Evolutionary conservation across 2,888 invertebrate species (phyloP).

Genomic region (Xestia xanthographa): DNA sequence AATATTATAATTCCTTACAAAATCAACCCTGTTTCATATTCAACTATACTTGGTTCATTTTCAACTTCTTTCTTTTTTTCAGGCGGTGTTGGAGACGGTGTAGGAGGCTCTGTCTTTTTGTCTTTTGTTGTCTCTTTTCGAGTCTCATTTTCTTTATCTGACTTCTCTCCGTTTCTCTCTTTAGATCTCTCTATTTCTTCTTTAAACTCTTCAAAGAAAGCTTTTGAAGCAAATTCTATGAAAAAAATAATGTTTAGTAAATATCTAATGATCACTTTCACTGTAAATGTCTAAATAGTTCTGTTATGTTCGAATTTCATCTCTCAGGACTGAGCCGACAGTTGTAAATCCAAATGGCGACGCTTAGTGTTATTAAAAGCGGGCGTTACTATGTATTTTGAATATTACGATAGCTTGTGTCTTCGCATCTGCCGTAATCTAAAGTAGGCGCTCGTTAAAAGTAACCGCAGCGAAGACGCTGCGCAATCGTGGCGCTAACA

Average conservation of each 20-base stretch:
- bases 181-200: slow-evolving; percentile 40
- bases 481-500: background rate
- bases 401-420: background rate
- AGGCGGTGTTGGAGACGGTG: background rate
- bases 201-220: slow-evolving; percentile 55
- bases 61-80: slow-evolving; percentile 59
- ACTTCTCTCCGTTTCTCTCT: slow-evolving; percentile 27
- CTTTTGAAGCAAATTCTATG: slow-evolving; percentile 51
- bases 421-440: background rate
- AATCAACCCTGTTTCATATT: slow-evolving; percentile 73
- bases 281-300: background rate
- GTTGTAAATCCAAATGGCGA: background rate
- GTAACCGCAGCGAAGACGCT: background rate
- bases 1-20: slow-evolving; percentile 70
- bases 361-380: background rate
- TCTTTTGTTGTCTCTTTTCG: slow-evolving; percentile 34
- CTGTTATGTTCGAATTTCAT: background rate
- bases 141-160: background rate
- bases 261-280: background rate
- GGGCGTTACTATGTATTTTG: background rate
- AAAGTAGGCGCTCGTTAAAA: background rate
- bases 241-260: background rate
- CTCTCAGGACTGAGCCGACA: background rate
- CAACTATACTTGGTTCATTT: slow-evolving; percentile 64
- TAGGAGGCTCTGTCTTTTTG: slow-evolving; percentile 45